These are phyloP conservation scores for Dendrophyllia cribrosa DNA, from an alignment of 64 coral and sea anemone genomes.

Conservation along the genomic window DNA sequence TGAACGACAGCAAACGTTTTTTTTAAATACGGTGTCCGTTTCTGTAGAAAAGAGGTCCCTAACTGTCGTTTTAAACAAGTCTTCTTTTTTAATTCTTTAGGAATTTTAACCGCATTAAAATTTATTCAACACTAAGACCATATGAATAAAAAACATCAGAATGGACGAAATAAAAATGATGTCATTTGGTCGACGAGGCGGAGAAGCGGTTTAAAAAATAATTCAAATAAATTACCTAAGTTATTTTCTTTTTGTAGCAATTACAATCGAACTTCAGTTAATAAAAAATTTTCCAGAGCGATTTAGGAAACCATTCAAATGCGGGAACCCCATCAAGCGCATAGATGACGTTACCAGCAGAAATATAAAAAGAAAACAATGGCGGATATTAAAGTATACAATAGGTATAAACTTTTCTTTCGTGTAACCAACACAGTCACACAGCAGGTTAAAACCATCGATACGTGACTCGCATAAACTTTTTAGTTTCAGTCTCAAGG, in stretches of 20 bases:
- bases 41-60: too few relatives aligned
- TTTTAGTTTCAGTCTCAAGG: not conserved
- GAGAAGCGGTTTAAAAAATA: not conserved
- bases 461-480: not conserved
- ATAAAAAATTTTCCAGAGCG: not conserved
- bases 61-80: too few relatives aligned
- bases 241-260: not conserved
- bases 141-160: not conserved
- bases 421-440: not conserved
- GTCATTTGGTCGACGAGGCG: not conserved
- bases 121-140: not conserved
- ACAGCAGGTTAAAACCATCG: not conserved
- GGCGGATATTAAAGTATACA: not conserved
- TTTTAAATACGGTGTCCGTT: not conserved
- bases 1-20: too few relatives aligned
- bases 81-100: not conserved
- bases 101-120: slow-evolving; percentile 13
- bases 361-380: not conserved
- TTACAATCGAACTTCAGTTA: not conserved
- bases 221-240: not conserved
- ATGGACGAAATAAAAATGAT: not conserved
- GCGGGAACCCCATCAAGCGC: not conserved
- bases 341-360: not conserved
- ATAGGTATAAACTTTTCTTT: not conserved
- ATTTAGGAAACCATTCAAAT: not conserved